Evolutionary conservation across 2,888 invertebrate species (phyloP), one percentile per base, ranked within the genome.

Genomic region (Cremastinae sp.): DNA sequence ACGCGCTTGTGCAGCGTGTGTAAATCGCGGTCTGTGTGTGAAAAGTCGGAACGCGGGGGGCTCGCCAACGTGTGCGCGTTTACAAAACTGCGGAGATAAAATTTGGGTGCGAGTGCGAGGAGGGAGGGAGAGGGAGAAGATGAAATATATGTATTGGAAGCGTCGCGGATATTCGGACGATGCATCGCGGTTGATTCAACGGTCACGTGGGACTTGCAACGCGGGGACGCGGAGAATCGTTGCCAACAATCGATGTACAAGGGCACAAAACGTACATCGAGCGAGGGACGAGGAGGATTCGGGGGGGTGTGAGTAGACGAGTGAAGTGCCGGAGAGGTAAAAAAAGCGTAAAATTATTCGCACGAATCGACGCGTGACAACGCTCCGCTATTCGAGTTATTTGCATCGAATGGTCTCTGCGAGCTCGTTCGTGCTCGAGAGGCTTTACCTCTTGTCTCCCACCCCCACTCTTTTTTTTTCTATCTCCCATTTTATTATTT

Each of bases 311-410:
- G 28, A n/a, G 10, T 36, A 2, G 28, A 34, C 12, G 66, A 16
- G 3, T 12, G 22, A 56, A 36, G 8, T 12, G 28, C 36, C 10
- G 41, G 41, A 36, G 51, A 53, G 22, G 53, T 14, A 59, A 73
- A 54, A 72, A 72, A 72, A 64, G 62, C 61, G 72, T 75, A 68
- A 72, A 75, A 75, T 75, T 72, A 75, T 75, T 75, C 75, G 75
- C 62, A 68, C 75, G 71, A 72, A 75, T 75, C 75, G 75, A 75
- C 72, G 72, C 72, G 72, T 72, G 75, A 75, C 71, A 75, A 75
- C 59, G 59, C 72, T 53, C 73, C 53, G 58, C 51, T 59, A 53
- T 62, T 14, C 72, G 75, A 72, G 71, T 75, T 75, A 75, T 75
- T 75, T 75, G 75, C 75, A 75, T 75, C 75, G 68, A 75, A 75